Evolutionary conservation across 1,140 invertebrate genomes (phyloP), one percentile per base, ranked within the genome.

Genomic region (Drosophila tsacasi): DNA sequence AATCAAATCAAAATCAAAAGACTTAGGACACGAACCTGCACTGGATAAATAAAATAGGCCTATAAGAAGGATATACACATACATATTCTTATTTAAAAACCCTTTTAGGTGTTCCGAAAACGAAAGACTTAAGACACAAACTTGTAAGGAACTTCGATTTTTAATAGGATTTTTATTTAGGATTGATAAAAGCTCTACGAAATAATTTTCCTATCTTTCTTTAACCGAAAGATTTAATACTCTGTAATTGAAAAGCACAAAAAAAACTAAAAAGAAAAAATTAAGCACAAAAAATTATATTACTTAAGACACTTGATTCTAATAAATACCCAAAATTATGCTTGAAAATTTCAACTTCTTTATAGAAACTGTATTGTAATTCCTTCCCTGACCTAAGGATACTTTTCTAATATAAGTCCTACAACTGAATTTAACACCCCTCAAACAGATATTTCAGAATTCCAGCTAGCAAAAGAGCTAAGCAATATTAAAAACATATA

Each of bases 1-100:
- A 67, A 63, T 21, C 3, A 30, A 52, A 25, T 49, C 13, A 19
- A 27, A 50, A 79, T 47, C 67, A 61, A 79, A 79, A 49, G 76
- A 79, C 76, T 79, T 61, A 79, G 76, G 40, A 79, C 39, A 79
- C 61, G 6, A 79, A 66, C 76, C 63, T 37, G 47, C 9, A 2
- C 2, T 8, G 21, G 12, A 5, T 21, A 7, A 40, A 42, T 23
- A 46, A 44, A 21, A 44, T 12, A 12, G 1, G 42, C 4, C 9
- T 44, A 6, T 21, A 6, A 6, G n/a, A 19, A 5, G 42, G 42
- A 44, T 21, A 21, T 19, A 12, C 12, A 9, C 8, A 3, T 40
- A 15, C 4, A 37, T 40, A 17, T 40, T 9, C 8, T n/a, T n/a
- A 40, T n/a, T 17, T 9, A 32, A 32, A 19, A 42, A 10, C n/a